Conservation (phyloP, 2,113 vertebrate genomes). For the Gopherus evgoodei region DNA sequence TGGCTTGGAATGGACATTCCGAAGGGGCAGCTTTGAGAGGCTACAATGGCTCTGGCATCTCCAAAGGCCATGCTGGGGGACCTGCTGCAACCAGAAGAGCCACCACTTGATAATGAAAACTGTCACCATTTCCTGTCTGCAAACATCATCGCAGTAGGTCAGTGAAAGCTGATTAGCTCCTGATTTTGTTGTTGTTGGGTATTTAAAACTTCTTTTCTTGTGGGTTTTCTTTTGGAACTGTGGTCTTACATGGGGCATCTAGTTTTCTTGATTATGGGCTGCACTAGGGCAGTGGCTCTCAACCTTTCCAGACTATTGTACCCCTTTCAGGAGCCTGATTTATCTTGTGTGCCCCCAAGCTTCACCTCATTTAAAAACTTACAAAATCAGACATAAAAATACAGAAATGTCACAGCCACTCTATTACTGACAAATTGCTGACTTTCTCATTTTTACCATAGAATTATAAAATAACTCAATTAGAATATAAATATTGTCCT, state of each 20-base stretch:
- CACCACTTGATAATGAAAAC: neutral
- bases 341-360: no score
- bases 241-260: neutral
- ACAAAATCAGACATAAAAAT: no score
- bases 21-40: neutral
- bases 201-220: neutral
- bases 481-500: no score
- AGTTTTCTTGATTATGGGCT: neutral
- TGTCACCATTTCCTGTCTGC: constrained; percentile 58
- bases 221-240: neutral
- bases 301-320: no score
- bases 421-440: no score
- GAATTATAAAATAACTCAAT: no score
- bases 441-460: no score
- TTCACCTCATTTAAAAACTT: no score
- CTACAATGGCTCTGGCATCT: constrained; percentile 46
- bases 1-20: neutral
- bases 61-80: constrained; percentile 36
- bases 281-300: neutral
- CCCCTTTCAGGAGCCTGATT: no score
- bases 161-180: neutral
- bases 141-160: constrained; percentile 59
- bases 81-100: constrained; percentile 6
- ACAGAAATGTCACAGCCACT: no score
- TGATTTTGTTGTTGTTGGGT: neutral